phyloP scores from a whole-genome alignment of 1,140 invertebrate species.

The Varroa destructor region DNA sequence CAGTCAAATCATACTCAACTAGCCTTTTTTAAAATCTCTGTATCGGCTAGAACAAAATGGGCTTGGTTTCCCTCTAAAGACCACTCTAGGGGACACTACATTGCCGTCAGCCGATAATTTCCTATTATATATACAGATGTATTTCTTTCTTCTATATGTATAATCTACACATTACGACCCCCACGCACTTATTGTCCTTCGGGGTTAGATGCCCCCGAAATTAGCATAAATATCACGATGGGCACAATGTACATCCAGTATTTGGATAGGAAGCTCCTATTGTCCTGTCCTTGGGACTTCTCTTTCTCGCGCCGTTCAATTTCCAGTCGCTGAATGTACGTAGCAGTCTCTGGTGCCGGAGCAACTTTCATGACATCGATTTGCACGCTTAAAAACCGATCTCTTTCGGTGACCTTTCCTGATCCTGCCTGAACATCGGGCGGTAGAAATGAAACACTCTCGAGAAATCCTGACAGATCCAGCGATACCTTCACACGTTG shows the following conservation, averaged over 20 bases:
- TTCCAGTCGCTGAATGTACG: constrained; percentile 80
- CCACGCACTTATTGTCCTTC: constrained; percentile 45
- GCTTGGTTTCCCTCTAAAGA: too few relatives aligned
- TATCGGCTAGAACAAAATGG: too few relatives aligned
- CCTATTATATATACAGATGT: too few relatives aligned
- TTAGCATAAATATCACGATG: constrained; percentile 63
- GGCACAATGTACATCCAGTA: constrained; percentile 96
- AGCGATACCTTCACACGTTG: neutral
- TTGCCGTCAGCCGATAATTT: too few relatives aligned
- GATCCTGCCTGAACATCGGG: neutral
- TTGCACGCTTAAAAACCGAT: neutral
- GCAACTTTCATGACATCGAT: constrained; percentile 12
- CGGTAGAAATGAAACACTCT: constrained; percentile 1
- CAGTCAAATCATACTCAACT: too few relatives aligned
- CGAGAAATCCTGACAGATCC: constrained; percentile 19
- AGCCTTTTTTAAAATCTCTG: too few relatives aligned
- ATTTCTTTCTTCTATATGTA: too few relatives aligned
- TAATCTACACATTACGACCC: too few relatives aligned
- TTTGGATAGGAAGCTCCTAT: constrained; percentile 86
- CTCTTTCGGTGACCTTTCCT: too few relatives aligned
- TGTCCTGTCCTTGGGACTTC: constrained; percentile 75
- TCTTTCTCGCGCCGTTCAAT: constrained; percentile 73
- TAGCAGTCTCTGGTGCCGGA: constrained; percentile 62
- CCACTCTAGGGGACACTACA: too few relatives aligned
- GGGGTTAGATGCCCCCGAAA: constrained; percentile 66